Evolutionary conservation across 2,888 invertebrate genomes (phyloP), one percentile per base, ranked within the genome.

Genomic region (Exocentrus adspersus): DNA sequence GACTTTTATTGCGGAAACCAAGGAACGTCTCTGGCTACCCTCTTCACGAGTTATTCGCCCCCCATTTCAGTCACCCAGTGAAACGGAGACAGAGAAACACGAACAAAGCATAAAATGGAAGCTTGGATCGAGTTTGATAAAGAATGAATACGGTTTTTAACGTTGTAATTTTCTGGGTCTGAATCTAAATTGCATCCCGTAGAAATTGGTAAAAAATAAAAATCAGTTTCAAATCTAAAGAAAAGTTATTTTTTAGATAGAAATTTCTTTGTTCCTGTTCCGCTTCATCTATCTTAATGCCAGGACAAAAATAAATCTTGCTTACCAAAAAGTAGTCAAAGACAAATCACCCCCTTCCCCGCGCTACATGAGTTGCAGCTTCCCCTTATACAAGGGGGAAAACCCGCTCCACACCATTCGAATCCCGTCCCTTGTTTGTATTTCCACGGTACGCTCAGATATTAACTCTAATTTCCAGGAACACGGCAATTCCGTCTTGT

Each of bases 381-480:
- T 14, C 20, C 28, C 46, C 45, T 30, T 28, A 32, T 57, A 46
- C 24, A 24, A 57, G 46, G 46, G n/a, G 57, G 32, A 57, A 57
- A 56, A 57, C 19, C 59, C 59, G 28, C 50, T 59, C 59, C 42
- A 42, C 24, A 48, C 16, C 28, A 41, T 50, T 20, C 53, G 42
- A 17, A 45, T 60, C 30, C 60, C 42, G 53, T 17, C 60, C 45
- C 53, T 60, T 45, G 37, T 60, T 60, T 60, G 60, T 43, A 53
- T 60, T 45, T 45, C 43, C 60, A 37, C 60, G 42, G 37, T 43
- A 19, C 60, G 52, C 53, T 32, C 64, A 56, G 68, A 69, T 70
- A 65, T 67, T 64, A 67, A 65, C 57, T 72, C 64, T 72, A 72
- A 72, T 72, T 70, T 65, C 65, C 57, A 62, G 52, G 56, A 68